Evolutionary conservation across 1,140 invertebrate genomes (phyloP).

Genomic region (Drosophila biarmipes): DNA sequence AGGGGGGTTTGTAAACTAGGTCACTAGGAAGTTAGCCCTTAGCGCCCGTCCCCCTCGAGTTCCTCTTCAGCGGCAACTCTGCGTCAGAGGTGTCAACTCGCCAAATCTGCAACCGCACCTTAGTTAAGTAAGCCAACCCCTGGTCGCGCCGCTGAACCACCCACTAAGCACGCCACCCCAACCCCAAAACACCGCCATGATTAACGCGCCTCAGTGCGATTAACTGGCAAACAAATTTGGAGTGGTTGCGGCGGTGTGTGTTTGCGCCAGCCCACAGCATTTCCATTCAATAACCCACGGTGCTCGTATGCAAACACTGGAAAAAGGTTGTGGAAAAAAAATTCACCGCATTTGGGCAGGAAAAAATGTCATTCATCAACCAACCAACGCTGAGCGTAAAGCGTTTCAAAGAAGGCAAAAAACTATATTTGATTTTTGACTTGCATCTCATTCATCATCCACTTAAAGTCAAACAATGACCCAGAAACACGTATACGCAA

Average conservation of each 20-base stretch:
- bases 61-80: slow-evolving; percentile 22
- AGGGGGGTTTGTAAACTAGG: slow-evolving; percentile 59
- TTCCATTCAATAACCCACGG: slow-evolving; percentile 56
- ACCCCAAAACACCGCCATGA: slow-evolving; percentile 21
- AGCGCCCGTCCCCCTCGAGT: neutral
- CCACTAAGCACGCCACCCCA: neutral
- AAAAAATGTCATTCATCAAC: slow-evolving; percentile 9
- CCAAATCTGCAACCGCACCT: slow-evolving; percentile 50
- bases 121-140: slow-evolving; percentile 1
- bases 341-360: neutral
- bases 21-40: slow-evolving; percentile 72
- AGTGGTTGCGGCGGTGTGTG: slow-evolving; percentile 19
- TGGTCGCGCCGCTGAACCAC: neutral
- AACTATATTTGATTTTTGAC: slow-evolving; percentile 4
- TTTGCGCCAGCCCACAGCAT: slow-evolving; percentile 33
- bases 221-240: slow-evolving; percentile 49
- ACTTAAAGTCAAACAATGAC: neutral
- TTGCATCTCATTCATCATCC: slow-evolving; percentile 1
- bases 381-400: neutral
- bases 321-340: slow-evolving; percentile 6
- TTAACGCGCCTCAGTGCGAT: slow-evolving; percentile 48
- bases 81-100: slow-evolving; percentile 45
- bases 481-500: neutral
- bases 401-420: neutral
- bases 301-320: slow-evolving; percentile 13